Percentiles rank a stretch among this genome's conserved stretches.
Evolutionary conservation across 2,113 vertebrate genomes (phyloP).

Genomic region (Lamprologus lemairii): DNA sequence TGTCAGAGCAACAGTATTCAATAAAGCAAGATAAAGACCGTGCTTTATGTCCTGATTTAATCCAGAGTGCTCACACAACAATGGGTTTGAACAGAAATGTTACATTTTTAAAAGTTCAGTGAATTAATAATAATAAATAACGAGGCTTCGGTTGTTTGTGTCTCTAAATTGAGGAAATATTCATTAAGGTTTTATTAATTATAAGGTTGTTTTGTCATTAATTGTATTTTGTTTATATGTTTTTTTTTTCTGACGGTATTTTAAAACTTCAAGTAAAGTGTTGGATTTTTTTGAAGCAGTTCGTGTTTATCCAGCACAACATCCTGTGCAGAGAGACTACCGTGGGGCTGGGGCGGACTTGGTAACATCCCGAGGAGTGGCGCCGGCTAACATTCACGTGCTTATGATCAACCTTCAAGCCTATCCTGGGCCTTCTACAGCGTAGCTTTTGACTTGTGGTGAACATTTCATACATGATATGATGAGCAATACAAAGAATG

Average conservation of each 20-base stretch:
- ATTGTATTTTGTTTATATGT: background rate
- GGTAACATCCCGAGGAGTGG: background rate
- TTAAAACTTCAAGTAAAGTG: background rate
- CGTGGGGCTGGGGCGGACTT: background rate
- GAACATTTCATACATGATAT: background rate
- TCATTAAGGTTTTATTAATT: background rate
- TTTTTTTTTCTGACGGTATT: background rate
- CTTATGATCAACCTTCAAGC: background rate
- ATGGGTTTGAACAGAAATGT: background rate
- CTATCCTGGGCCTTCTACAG: background rate
- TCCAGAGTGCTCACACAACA: no score
- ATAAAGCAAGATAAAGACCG: no score
- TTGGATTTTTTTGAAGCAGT: background rate
- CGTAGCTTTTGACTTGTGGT: background rate
- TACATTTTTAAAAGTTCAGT: background rate
- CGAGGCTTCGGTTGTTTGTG: background rate
- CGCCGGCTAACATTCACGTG: background rate
- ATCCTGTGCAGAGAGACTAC: background rate
- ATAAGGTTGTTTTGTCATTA: background rate
- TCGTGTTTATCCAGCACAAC: background rate
- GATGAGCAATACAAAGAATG: slow-evolving; percentile 65
- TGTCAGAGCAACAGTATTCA: no score
- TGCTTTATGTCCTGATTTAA: no score
- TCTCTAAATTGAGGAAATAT: background rate
- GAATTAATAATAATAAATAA: background rate